Conservation (phyloP, 2,797 vertebrate genomes). For the Macrochelys suwanniensis region DNA sequence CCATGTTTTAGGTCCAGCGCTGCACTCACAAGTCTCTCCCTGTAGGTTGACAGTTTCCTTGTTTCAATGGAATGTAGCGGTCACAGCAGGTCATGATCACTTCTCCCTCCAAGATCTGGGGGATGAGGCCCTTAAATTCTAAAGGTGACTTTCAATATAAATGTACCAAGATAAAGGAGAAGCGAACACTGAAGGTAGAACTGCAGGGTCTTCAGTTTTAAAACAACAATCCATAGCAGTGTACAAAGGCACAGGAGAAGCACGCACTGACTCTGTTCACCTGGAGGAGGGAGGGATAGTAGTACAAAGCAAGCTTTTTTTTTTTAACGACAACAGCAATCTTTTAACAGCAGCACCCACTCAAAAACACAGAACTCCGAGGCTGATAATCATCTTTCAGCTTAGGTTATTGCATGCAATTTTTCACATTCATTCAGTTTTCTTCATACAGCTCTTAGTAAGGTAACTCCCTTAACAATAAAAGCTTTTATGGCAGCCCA, state of each 20-base stretch:
- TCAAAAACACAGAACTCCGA: conserved; percentile 83
- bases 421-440: conserved; percentile 86
- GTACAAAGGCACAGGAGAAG: conserved; percentile 72
- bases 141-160: conserved; percentile 74
- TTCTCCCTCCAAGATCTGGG: not conserved
- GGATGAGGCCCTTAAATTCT: conserved; percentile 37
- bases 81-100: not conserved
- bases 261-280: conserved; percentile 81
- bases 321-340: conserved; percentile 82
- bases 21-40: not conserved
- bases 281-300: conserved; percentile 76
- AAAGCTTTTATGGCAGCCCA: conserved; percentile 86
- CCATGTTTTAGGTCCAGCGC: not conserved
- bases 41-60: not conserved
- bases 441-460: conserved; percentile 84
- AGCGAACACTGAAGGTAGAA: conserved; percentile 66
- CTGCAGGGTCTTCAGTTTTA: conserved; percentile 71
- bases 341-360: conserved; percentile 83
- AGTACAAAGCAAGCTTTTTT: conserved; percentile 82
- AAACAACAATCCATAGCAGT: conserved; percentile 78
- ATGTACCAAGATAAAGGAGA: conserved; percentile 45
- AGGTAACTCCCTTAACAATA: conserved; percentile 87
- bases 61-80: not conserved
- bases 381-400: conserved; percentile 86
- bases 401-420: conserved; percentile 85